Base-by-base conservation (phyloP, 2,113 vertebrate genomes). In the Scomber colias region DNA sequence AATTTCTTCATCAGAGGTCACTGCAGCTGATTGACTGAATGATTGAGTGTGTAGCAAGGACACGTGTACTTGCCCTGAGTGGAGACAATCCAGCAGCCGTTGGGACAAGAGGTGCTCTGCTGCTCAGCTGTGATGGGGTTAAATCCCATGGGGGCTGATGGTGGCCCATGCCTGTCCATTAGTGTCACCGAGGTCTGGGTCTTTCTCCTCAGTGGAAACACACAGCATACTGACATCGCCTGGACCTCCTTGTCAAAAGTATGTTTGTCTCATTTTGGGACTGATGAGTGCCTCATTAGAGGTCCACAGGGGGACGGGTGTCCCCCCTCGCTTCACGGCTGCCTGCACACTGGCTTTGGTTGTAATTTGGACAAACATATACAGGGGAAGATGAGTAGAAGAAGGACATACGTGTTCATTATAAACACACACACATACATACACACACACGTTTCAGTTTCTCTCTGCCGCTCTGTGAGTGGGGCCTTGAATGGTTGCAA, bases 221-320 rank as follows among this genome's bases (percentile, higher is more conserved):
- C 77, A 61, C 83, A 84, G 82, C 79, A 35, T 79, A 30, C 73
- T 81, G 75, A 84, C 90, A 85, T 56, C 8, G 21, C 56, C 76
- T 67, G 82, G 70, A 79, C 75, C 71, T 85, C 54, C 79, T 76
- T 85, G 89, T 90, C 88, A 83, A 61, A 40, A 57, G 76, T 86
- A 74, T 85, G 88, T 88, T 87, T 35, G 9, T 61, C 79, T 88
- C 82, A 82, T 76, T 87, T 88, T 86, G 74, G 83, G 79, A 86
- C 83, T 77, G 79, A 92, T 88, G 79, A 87, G 82, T 24, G 24
- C 78, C 83, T 92, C 89, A 89, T 93, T 92, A 93, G 81, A 13
- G 45, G 27, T 79, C 79, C 71, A 11, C 79, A 68, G 77, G 71
- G 79, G 67, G 76, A 85, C 30, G 3, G 1, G 45, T 5, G 61